Base-by-base conservation (phyloP, 2,888 invertebrate species). In the Melipona beecheii region DNA sequence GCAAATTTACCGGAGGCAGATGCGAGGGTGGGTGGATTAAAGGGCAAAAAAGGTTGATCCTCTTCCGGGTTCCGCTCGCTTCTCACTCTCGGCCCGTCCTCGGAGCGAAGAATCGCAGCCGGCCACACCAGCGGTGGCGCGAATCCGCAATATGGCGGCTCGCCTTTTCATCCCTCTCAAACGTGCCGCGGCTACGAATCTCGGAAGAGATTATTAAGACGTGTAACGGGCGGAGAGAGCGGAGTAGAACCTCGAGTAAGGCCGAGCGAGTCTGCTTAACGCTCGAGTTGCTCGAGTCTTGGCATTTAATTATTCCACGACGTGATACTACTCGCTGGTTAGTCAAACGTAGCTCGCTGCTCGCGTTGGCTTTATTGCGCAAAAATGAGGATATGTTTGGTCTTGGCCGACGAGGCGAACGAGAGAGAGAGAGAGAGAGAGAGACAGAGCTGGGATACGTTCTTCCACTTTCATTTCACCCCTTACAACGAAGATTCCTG, bases 171-270 rank as follows among this genome's bases (percentile, higher is more conserved):
- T 75, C 75, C 65, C 81, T 86, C 85, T 81, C 78, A 85, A 65
- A 52, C 72, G 62, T 15, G n/a, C n/a, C 3, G 31, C 75, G 11
- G 62, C 79, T 68, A 65, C 56, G 70, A 82, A 80, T 82, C 87
- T 84, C 71, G 84, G 80, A 82, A 81, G 43, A 80, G 87, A 88
- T 88, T 88, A 88, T 86, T 88, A 86, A 81, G 84, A 83, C 78
- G 88, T 27, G 79, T 43, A 74, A 78, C 82, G 78, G 9, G 36
- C 9, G 36, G 9, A 77, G 58, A 69, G 85, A 78, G 83, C 80
- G 76, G 84, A 87, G 84, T 82, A 9, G 36, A 86, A 86, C 78
- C 78, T 43, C 78, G 54, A 31, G 31, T 4, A 31, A 31, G 31
- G 31, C 31, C 31, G 31, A 81, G 11, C 43, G 43, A 81, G 88